Base-by-base conservation (phyloP, 2,888 invertebrate genomes). In the Macrostomum cliftonense region DNA sequence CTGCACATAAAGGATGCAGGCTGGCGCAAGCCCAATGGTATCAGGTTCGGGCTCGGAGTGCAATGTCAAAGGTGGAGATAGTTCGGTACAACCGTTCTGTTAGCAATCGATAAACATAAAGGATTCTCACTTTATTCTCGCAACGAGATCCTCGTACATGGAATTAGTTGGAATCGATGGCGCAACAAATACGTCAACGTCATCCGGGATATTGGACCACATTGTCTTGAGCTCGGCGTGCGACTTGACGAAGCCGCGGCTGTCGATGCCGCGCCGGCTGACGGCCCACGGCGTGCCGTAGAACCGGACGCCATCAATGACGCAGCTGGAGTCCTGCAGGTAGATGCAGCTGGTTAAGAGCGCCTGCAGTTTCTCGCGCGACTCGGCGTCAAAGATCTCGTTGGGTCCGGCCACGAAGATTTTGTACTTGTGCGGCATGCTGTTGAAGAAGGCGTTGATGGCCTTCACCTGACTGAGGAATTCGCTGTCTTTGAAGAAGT, bases 351-450 rank as follows among this genome's bases (percentile, higher is more conserved):
- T 52, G n/a, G 56, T 51, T 12, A 64, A 46, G 9, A 54, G 46
- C 11, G 54, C 47, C 43, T 61, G 57, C 19, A 63, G 53, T 12
- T 59, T 50, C 11, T 59, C 55, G n/a, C 48, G 40, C 13, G 53
- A 44, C 21, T 19, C 38, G 14, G 43, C 49, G 5, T 55, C 56
- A n/a, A 63, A 57, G 43, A 57, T 56, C 36, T 64, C 64, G 53
- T 64, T 63, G 53, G 63, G 64, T 11, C 64, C 64, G 13, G 62
- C 60, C 1, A 64, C 63, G 48, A 63, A 62, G 37, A 64, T 55
- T 52, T 62, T 63, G 42, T 62, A 57, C 49, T 58, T 59, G 51
- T 62, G 63, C 12, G 62, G 60, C 16, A 60, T 47, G 37, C 56
- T 53, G 11, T 53, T 54, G 44, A 64, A 64, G 50, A 63, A 64